phyloP scores from a whole-genome alignment of 2,888 invertebrate species.

The Cyclophora punctaria region DNA sequence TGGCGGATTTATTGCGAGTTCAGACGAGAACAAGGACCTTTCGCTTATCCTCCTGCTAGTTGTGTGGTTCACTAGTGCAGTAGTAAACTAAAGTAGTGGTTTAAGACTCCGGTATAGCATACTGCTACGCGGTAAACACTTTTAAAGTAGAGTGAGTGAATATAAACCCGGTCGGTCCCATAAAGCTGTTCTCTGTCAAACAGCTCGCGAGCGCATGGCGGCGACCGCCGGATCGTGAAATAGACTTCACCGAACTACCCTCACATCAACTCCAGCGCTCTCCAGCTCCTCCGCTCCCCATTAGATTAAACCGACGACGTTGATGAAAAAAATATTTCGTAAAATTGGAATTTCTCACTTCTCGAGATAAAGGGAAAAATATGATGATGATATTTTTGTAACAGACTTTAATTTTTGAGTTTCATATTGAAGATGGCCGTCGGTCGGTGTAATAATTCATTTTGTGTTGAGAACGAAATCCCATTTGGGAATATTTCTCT shows the following conservation, averaged over 20 bases:
- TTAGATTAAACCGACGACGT: conserved; percentile 14
- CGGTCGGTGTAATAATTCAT: neutral
- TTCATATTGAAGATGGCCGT: neutral
- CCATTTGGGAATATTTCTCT: too few relatives aligned
- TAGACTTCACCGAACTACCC: conserved; percentile 19
- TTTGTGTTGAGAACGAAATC: too few relatives aligned
- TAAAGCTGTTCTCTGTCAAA: conserved; percentile 1
- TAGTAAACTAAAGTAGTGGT: too few relatives aligned
- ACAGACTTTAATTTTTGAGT: conserved; percentile 5
- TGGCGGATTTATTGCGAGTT: too few relatives aligned
- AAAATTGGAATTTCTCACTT: conserved; percentile 15
- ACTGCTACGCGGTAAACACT: too few relatives aligned
- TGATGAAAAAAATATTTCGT: conserved; percentile 15
- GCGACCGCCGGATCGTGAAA: conserved; percentile 15
- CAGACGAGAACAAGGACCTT: too few relatives aligned
- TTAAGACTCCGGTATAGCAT: too few relatives aligned
- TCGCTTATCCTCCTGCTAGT: too few relatives aligned
- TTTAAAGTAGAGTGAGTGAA: too few relatives aligned
- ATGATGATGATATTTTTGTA: conserved; percentile 16
- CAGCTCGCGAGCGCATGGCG: conserved; percentile 5
- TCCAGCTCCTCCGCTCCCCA: conserved; percentile 11
- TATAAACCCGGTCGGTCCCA: too few relatives aligned
- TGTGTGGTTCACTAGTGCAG: too few relatives aligned
- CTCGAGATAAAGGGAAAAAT: conserved; percentile 12
- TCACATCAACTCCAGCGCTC: conserved; percentile 5